Evolutionary conservation across 1,140 invertebrate genomes (phyloP).

Genomic region (Drosophila bocqueti): DNA sequence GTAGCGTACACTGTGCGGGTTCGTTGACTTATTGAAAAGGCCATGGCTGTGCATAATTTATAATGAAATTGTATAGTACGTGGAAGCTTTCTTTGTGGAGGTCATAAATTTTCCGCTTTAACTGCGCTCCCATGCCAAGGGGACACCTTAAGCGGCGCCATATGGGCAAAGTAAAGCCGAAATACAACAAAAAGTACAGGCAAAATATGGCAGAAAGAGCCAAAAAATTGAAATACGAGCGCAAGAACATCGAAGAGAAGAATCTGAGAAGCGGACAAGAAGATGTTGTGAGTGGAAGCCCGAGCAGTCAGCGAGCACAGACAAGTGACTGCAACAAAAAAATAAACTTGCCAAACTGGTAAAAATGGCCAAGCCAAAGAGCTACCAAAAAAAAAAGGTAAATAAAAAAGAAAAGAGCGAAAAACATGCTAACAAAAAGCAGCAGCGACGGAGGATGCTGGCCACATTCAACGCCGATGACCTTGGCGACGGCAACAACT

Average conservation of each 20-base stretch:
- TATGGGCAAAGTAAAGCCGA: constrained; percentile 56
- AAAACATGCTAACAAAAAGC: constrained; percentile 37
- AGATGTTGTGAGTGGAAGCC: constrained; percentile 66
- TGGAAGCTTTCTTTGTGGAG: constrained; percentile 49
- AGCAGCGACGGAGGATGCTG: constrained; percentile 48
- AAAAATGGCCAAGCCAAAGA: constrained; percentile 58
- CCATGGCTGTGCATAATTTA: constrained; percentile 75
- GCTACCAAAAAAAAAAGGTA: constrained; percentile 59
- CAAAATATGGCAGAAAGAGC: constrained; percentile 26
- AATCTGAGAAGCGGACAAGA: constrained; percentile 45
- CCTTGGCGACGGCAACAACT: constrained; percentile 70
- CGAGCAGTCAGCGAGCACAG: constrained; percentile 46
- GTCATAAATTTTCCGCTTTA: constrained; percentile 75
- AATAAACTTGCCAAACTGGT: constrained; percentile 71
- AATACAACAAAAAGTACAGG: constrained; percentile 11
- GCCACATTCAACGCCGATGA: constrained; percentile 72
- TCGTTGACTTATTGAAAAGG: constrained; percentile 71
- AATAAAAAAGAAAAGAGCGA: constrained; percentile 41
- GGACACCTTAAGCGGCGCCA: constrained; percentile 73
- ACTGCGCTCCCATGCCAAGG: constrained; percentile 43
- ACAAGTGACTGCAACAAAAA: constrained; percentile 37
- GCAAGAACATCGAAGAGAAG: constrained; percentile 58
- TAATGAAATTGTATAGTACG: constrained; percentile 69
- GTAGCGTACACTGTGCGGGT: constrained; percentile 15
- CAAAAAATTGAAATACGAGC: constrained; percentile 77